Conservation (phyloP, 37 sponge, comb jelly and placozoan species). For the Diacarnus erythraeanus region DNA sequence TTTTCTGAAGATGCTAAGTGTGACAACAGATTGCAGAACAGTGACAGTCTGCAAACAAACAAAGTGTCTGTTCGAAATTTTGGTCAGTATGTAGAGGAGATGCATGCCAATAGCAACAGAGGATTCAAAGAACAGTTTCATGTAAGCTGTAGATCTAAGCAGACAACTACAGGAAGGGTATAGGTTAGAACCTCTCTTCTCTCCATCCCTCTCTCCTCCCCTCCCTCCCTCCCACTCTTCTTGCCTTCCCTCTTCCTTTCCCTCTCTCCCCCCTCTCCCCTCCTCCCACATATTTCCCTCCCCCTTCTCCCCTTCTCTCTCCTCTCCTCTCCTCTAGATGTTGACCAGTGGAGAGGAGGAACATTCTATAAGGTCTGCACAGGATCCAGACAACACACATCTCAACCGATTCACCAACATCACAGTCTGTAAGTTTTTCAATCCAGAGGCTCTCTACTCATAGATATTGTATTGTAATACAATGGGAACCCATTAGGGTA, state of each 20-base stretch:
- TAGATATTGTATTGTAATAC: no score
- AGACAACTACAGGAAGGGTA: neutral
- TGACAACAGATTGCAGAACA: neutral
- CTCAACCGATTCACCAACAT: slow-evolving; percentile 43
- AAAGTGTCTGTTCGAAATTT: slow-evolving; percentile 4
- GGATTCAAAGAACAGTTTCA: slow-evolving; percentile 40
- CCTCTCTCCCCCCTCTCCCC: neutral
- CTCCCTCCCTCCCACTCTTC: neutral
- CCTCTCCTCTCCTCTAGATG: neutral
- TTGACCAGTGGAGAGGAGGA: slow-evolving; percentile 20
- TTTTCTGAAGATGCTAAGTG: slow-evolving; percentile 21
- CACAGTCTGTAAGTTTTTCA: slow-evolving; percentile 25
- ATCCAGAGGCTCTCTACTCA: no score
- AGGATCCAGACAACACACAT: slow-evolving; percentile 8
- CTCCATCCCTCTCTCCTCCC: neutral
- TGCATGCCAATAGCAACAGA: slow-evolving; percentile 25
- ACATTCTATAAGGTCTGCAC: neutral
- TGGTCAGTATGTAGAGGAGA: slow-evolving; percentile 23
- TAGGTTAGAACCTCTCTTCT: neutral
- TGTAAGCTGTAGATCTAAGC: slow-evolving; percentile 14
- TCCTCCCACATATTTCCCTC: neutral
- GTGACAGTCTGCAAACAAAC: neutral
- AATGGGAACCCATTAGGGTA: no score
- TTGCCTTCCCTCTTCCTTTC: neutral
- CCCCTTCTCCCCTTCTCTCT: neutral